Conservation (phyloP, 2,888 invertebrate genomes). For the Chloroclysta siterata region DNA sequence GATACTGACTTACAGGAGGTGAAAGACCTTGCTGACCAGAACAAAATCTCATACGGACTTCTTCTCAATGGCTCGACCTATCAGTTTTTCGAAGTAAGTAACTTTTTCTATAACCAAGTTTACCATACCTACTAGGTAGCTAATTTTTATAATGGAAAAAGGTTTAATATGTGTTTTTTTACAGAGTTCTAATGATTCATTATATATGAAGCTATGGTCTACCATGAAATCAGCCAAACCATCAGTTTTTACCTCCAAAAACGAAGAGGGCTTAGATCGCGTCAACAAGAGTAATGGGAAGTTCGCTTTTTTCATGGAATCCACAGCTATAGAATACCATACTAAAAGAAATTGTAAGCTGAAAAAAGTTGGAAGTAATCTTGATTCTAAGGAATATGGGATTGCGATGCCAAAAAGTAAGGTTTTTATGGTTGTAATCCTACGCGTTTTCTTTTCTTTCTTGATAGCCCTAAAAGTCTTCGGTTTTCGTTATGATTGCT, state of each 20-base stretch:
- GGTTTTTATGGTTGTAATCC: conserved; percentile 49
- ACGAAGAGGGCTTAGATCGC: conserved; percentile 93
- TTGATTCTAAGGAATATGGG: conserved; percentile 94
- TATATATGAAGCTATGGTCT: conserved; percentile 95
- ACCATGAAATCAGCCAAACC: conserved; percentile 94
- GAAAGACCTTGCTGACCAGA: conserved; percentile 93
- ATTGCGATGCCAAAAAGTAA: conserved; percentile 93
- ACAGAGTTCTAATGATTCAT: conserved; percentile 91
- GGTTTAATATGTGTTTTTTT: conserved; percentile 44
- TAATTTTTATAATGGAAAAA: no score
- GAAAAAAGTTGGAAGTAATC: conserved; percentile 90
- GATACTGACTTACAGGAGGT: conserved; percentile 92
- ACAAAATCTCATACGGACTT: conserved; percentile 93
- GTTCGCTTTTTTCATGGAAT: conserved; percentile 98
- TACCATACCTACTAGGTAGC: neutral
- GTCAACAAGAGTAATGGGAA: conserved; percentile 90
- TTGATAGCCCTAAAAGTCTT: no score
- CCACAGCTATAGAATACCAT: conserved; percentile 95
- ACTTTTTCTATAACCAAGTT: neutral
- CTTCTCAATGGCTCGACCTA: conserved; percentile 91
- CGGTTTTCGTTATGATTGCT: no score
- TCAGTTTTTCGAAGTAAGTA: conserved; percentile 91
- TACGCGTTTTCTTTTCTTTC: neutral
- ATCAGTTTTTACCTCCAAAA: conserved; percentile 90
- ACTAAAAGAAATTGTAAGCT: conserved; percentile 92